Conservation (phyloP, 2,113 vertebrate genomes). For the Erpornis zantholeuca region DNA sequence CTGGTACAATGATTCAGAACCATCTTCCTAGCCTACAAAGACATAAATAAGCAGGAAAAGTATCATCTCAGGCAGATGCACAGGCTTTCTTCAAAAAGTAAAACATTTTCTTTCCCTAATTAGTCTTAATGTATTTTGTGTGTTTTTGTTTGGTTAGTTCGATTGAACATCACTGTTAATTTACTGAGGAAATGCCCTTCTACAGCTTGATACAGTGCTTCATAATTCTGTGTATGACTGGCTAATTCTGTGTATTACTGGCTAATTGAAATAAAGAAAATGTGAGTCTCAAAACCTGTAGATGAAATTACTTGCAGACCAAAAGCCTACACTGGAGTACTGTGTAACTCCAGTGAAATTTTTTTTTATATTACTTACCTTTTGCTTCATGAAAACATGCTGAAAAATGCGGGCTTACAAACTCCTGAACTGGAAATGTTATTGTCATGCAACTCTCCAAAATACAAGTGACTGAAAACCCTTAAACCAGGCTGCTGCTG, state of each 20-base stretch:
- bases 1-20: background rate
- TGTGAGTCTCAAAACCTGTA: background rate
- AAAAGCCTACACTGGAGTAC: background rate
- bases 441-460: background rate
- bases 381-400: background rate
- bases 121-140: background rate
- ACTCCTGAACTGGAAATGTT: background rate
- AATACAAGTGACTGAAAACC: background rate
- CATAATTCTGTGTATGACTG: background rate
- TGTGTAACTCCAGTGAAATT: background rate
- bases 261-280: background rate
- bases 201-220: background rate
- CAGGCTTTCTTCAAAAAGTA: background rate
- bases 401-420: background rate
- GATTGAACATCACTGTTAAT: background rate
- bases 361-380: background rate
- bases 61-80: fast-evolving
- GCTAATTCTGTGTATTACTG: background rate
- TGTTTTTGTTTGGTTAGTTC: background rate
- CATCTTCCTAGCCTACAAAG: background rate
- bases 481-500: background rate
- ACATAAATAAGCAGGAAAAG: background rate
- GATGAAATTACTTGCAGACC: background rate
- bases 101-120: background rate
- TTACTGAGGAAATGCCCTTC: background rate